Conservation (phyloP, 2,888 invertebrate genomes). For the Mythimna lalbum region DNA sequence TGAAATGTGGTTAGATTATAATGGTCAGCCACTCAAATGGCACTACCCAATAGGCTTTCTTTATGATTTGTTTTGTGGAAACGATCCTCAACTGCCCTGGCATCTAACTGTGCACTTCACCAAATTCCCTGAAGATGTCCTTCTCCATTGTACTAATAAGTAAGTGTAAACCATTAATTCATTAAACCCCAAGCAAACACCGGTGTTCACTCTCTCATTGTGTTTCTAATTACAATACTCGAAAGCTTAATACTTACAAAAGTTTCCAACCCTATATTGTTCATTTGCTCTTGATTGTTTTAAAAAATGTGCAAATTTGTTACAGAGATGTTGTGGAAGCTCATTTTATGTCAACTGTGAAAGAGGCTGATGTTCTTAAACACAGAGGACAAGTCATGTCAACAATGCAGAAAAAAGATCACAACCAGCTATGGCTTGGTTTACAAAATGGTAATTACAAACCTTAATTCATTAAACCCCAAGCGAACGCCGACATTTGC, state of each 20-base stretch:
- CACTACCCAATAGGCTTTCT: constrained; percentile 97
- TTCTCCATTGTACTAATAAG: constrained; percentile 97
- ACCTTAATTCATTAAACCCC: not conserved
- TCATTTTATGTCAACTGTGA: constrained; percentile 98
- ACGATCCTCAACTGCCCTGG: constrained; percentile 97
- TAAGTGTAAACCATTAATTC: constrained; percentile 76
- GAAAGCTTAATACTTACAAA: too few relatives aligned
- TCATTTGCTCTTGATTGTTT: not conserved
- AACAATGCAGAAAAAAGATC: constrained; percentile 98
- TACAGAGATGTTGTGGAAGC: constrained; percentile 97
- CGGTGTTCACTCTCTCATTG: too few relatives aligned
- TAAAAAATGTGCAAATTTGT: constrained; percentile 17
- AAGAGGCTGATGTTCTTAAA: constrained; percentile 99
- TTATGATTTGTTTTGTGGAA: constrained; percentile 94
- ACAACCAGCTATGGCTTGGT: constrained; percentile 98
- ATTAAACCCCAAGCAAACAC: too few relatives aligned
- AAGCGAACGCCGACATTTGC: too few relatives aligned
- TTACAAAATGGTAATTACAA: constrained; percentile 95
- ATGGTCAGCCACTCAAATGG: constrained; percentile 97
- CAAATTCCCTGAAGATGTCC: constrained; percentile 97
- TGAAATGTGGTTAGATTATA: constrained; percentile 98
- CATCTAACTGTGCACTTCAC: constrained; percentile 98
- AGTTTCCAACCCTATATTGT: not conserved
- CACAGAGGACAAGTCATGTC: constrained; percentile 97
- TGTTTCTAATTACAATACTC: too few relatives aligned